These are phyloP conservation scores for Euwallacea fornicatus DNA, from an alignment of 1,140 invertebrate species.

Conservation along the genomic window DNA sequence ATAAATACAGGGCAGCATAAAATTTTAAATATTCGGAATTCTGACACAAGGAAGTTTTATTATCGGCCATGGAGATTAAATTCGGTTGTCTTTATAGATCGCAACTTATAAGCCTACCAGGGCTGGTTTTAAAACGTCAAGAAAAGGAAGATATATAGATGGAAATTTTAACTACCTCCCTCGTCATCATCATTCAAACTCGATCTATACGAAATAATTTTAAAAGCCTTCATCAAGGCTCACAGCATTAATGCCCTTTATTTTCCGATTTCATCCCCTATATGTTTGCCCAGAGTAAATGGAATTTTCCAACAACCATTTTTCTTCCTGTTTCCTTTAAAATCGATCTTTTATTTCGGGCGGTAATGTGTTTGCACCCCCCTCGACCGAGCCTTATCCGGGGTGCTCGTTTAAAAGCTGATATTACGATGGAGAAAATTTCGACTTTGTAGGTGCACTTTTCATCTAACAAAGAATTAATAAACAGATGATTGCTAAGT, in stretches of 20 bases:
- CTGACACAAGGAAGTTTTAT: conserved; percentile 2
- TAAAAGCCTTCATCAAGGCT: conserved; percentile 11
- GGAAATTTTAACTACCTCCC: too few relatives aligned
- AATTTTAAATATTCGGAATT: conserved; percentile 13
- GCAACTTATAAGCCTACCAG: too few relatives aligned
- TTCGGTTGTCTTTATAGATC: background rate
- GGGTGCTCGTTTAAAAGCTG: background rate
- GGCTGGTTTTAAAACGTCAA: too few relatives aligned
- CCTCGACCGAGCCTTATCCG: background rate
- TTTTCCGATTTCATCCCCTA: conserved; percentile 32
- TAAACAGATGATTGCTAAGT: too few relatives aligned
- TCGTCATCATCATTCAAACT: too few relatives aligned
- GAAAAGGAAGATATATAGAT: too few relatives aligned
- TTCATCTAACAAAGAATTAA: too few relatives aligned
- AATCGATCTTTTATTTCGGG: conserved; percentile 35
- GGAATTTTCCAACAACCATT: conserved; percentile 37
- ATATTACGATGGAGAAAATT: background rate
- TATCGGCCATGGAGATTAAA: background rate
- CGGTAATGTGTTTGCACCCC: conserved; percentile 22
- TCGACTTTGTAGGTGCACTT: background rate
- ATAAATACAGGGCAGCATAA: conserved; percentile 39
- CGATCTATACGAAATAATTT: conserved; percentile 7
- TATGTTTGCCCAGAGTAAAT: conserved; percentile 33
- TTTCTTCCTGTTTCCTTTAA: conserved; percentile 36
- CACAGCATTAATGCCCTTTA: conserved; percentile 24